Conservation (phyloP, 53 echinoderm and acorn worm species). For the Crossaster papposus region DNA sequence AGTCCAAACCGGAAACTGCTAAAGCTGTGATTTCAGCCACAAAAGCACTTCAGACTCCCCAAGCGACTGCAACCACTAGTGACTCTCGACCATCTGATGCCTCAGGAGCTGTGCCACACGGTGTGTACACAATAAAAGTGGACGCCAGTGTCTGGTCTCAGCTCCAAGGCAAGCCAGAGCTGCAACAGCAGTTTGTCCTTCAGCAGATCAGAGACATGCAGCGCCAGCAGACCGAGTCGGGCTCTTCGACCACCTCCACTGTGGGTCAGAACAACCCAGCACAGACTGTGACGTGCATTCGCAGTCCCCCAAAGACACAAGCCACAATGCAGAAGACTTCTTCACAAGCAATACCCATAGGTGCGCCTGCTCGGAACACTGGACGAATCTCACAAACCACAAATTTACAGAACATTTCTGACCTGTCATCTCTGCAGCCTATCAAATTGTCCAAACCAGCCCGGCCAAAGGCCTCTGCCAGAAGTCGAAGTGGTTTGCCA, state of each 20-base stretch:
- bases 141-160: slow-evolving; percentile 79
- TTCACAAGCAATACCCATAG: not conserved
- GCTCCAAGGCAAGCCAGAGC: slow-evolving; percentile 74
- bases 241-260: not conserved
- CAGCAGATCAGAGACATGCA: slow-evolving; percentile 74
- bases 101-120: slow-evolving; percentile 26
- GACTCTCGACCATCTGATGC: not conserved
- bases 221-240: slow-evolving; percentile 34
- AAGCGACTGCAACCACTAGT: not conserved
- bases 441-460: slow-evolving; percentile 11
- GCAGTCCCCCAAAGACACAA: slow-evolving; percentile 22
- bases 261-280: slow-evolving; percentile 19
- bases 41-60: not conserved
- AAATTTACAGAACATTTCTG: not conserved
- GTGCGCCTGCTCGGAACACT: not conserved
- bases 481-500: not conserved
- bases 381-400: not conserved
- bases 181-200: slow-evolving; percentile 71
- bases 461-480: slow-evolving; percentile 15
- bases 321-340: not conserved
- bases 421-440: slow-evolving; percentile 27
- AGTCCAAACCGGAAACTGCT: not conserved
- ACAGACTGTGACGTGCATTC: slow-evolving; percentile 47
- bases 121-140: slow-evolving; percentile 70
- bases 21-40: not conserved